Base-by-base conservation (phyloP, 23 tunicate species). In the Phallusia fumigata region DNA sequence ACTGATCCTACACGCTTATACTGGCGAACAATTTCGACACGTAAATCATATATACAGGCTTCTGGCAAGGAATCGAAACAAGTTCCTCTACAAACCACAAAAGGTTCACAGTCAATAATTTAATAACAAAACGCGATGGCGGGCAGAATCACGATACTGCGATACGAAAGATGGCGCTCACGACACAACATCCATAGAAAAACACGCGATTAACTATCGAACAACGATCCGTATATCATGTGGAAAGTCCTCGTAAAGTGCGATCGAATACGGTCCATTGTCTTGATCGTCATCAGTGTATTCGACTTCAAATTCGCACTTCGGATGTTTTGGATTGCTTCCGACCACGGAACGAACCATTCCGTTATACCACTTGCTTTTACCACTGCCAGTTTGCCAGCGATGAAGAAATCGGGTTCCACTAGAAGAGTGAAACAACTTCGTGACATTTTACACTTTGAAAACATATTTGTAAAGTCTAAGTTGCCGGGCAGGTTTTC, bases 361-460 rank as follows among this genome's bases (percentile, higher is more conserved):
- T 13, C 97, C 97, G 45, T 87, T 81, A 80, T 87, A 92, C 97
- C 97, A 92, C 52, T 65, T 79, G 73, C 97, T 92, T 2, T 69
- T 75, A 5, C 88, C 91, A n/a, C 36, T 52, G 50, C 82, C 88
- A 12, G 90, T 80, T 76, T 92, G 97, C 97, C 97, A 92, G 3
- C 97, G 88, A 80, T 92, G 97, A 24, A 92, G 53, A 77, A 92
- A 65, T 13, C 65, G 78, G 24, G 97, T 83, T 1, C 97, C 97
- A 22, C 84, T 84, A 49, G 8, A 77, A 77, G 8, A 10, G 10
- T 40, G 10, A 40, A 40, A 40, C 10, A 40, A 3, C 10, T 40
- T 40, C 47, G 52, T 36, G 8, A 3, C 10, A 40, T 10, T 10
- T 10, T 40, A 10, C 10, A n/a, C n/a, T n/a, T n/a, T n/a, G n/a